Percentiles rank a stretch among this genome's conserved stretches.
These are phyloP conservation scores for Tetanocera ferruginea DNA, from an alignment of 2,888 invertebrate species.

Conservation along the genomic window DNA sequence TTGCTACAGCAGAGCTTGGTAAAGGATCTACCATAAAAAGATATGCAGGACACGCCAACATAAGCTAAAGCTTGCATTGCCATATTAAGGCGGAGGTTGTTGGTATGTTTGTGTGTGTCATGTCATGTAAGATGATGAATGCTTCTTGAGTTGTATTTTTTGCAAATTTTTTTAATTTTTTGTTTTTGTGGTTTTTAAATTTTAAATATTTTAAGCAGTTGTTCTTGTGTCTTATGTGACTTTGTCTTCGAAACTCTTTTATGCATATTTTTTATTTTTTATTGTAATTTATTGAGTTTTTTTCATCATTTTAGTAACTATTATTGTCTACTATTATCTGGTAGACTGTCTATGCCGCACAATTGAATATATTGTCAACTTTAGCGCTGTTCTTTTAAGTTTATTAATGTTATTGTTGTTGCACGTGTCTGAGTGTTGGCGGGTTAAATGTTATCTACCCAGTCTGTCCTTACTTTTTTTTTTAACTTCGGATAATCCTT, in stretches of 20 bases:
- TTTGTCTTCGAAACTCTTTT: not conserved
- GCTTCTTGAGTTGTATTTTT: no score
- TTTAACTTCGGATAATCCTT: slow-evolving; percentile 58
- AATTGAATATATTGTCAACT: not conserved
- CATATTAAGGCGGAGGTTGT: no score
- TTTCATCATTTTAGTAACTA: not conserved
- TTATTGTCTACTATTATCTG: not conserved
- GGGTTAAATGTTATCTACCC: no score
- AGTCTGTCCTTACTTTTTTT: no score
- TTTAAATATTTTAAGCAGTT: not conserved
- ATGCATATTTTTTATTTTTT: not conserved
- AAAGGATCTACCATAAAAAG: not conserved
- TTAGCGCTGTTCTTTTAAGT: not conserved
- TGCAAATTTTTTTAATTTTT: not conserved
- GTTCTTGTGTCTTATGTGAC: not conserved
- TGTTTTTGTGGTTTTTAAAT: not conserved
- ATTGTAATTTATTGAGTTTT: not conserved
- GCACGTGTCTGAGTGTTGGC: slow-evolving; percentile 32
- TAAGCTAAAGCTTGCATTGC: not conserved
- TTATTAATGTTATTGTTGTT: not conserved
- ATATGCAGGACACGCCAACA: not conserved
- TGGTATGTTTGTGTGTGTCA: no score
- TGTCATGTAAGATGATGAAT: no score
- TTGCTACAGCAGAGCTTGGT: not conserved
- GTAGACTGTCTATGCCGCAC: not conserved